Percentiles rank a stretch among this genome's conserved stretches.
Evolutionary conservation across 2,888 invertebrate genomes (phyloP).

Genomic region (Orgyia antiqua): DNA sequence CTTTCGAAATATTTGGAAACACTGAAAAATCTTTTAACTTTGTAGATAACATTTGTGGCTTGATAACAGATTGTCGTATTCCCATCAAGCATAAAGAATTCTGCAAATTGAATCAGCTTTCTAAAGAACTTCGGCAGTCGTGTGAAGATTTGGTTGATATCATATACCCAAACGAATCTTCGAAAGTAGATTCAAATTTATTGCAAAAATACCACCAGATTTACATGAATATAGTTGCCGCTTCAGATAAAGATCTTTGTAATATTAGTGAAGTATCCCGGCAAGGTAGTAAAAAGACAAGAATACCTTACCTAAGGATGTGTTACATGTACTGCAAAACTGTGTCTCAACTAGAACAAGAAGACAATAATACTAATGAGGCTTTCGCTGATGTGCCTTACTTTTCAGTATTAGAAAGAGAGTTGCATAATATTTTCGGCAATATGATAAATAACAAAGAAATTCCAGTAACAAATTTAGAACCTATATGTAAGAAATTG

Average conservation of each 20-base stretch:
- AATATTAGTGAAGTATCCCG: slow-evolving; percentile 59
- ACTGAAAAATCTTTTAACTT: slow-evolving; percentile 66
- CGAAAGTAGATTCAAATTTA: slow-evolving; percentile 46
- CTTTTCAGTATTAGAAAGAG: slow-evolving; percentile 72
- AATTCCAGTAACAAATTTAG: slow-evolving; percentile 82
- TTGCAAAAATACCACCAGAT: slow-evolving; percentile 67
- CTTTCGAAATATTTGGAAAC: slow-evolving; percentile 70
- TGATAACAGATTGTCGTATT: slow-evolving; percentile 64
- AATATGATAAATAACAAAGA: slow-evolving; percentile 83
- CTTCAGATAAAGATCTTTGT: slow-evolving; percentile 67
- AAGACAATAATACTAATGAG: slow-evolving; percentile 45
- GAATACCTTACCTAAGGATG: slow-evolving; percentile 70
- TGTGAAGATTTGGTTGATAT: slow-evolving; percentile 67
- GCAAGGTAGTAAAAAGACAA: slow-evolving; percentile 53
- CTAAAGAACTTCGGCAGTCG: slow-evolving; percentile 64
- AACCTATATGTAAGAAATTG: slow-evolving; percentile 81
- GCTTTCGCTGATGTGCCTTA: slow-evolving; percentile 50
- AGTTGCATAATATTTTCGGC: slow-evolving; percentile 80
- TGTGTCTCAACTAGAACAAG: slow-evolving; percentile 69
- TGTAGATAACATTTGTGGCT: slow-evolving; percentile 60
- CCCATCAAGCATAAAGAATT: slow-evolving; percentile 72
- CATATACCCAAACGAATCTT: slow-evolving; percentile 37
- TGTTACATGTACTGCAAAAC: slow-evolving; percentile 79
- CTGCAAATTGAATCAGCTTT: slow-evolving; percentile 64
- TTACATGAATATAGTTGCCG: slow-evolving; percentile 69